Evolutionary conservation across 2,797 vertebrate species (phyloP), one percentile per base, ranked within the genome.

Genomic region (Lophius americanus): DNA sequence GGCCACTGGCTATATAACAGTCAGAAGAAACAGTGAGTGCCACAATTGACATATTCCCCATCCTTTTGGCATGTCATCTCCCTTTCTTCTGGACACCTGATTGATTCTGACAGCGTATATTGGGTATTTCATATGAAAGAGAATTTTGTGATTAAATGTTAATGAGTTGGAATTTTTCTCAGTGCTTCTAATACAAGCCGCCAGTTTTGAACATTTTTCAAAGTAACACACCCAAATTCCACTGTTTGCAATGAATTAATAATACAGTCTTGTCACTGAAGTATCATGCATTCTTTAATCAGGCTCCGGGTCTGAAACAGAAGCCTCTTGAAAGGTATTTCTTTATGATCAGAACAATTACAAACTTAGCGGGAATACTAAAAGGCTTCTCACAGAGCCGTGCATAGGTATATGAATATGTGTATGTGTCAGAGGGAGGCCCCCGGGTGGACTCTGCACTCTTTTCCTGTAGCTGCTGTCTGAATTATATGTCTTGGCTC

Each of bases 181-280:
- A 91, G 91, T 92, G 94, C 93, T 95, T 96, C 95, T 95, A 95
- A 95, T 95, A 95, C 93, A 95, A 95, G 93, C 95, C 93, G 90
- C 93, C 94, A 95, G 94, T 96, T 94, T 95, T 96, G 94, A 95
- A 95, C 93, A 95, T 96, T 96, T 96, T 98, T 97, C 95, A 96
- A 95, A 96, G 94, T 92, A 94, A 93, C 94, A 94, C 93, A 92
- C 93, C 92, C 94, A 96, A 96, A 95, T 95, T 95, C 93, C 93
- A 94, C 95, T 95, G 95, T 97, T 96, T 96, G 95, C 94, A 88
- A 94, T 98, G 94, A 96, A 96, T 96, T 95, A 96, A 94, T 96
- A 93, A 96, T 96, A 93, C 91, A 92, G 91, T 87, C 93, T 93
- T 95, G 94, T 95, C 94, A 96, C 92, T 93, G 94, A 93, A 95